Evolutionary conservation across 2,113 vertebrate species (phyloP).

Genomic region (Penelope pileata): DNA sequence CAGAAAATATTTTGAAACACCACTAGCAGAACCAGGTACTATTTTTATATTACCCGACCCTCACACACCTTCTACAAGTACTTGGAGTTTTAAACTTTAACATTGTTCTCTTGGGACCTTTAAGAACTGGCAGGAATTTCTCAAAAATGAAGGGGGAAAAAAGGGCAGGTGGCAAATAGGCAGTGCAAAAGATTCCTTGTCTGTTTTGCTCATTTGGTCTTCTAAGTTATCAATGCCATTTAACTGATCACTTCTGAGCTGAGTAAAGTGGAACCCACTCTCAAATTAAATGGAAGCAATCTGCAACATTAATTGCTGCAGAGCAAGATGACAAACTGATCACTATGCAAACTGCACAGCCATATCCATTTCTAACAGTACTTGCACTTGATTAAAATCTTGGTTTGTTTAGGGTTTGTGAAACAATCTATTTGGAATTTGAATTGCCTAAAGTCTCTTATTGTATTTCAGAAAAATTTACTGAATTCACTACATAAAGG

Average conservation of each 20-base stretch:
- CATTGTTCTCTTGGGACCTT: not conserved
- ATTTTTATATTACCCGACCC: not conserved
- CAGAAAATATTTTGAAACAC: constrained; percentile 17
- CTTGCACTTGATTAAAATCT: not conserved
- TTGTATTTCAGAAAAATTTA: not conserved
- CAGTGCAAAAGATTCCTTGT: not conserved
- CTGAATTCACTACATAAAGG: not conserved
- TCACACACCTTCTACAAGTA: not conserved
- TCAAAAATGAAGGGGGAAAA: not conserved
- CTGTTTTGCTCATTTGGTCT: not conserved
- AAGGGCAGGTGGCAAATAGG: not conserved
- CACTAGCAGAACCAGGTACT: not conserved
- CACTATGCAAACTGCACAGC: not conserved
- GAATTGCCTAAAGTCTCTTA: not conserved
- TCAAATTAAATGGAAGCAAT: not conserved
- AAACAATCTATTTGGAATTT: not conserved
- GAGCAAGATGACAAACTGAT: not conserved
- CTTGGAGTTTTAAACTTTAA: not conserved
- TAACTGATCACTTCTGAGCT: not conserved
- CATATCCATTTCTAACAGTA: not conserved
- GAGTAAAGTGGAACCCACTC: not conserved
- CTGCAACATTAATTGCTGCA: not conserved
- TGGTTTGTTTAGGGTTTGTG: not conserved
- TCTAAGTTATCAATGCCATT: not conserved
- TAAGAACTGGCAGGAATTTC: not conserved